Percentiles rank a stretch among this genome's conserved stretches.
These are phyloP conservation scores for Agonopterix alstromeriana DNA, from an alignment of 2,888 invertebrate species.

Conservation along the genomic window DNA sequence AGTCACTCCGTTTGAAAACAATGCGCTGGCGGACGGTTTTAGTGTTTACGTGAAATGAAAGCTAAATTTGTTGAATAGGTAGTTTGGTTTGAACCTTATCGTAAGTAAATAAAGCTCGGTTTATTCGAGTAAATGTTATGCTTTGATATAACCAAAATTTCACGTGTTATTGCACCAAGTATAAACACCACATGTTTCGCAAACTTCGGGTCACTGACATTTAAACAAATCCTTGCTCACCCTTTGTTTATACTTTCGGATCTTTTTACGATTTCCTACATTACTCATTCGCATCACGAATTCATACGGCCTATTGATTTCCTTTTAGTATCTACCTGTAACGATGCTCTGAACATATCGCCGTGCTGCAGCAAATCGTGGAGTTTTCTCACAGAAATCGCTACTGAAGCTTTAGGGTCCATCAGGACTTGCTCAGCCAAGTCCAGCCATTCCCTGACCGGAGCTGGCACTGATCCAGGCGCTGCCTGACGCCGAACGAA, in stretches of 20 bases:
- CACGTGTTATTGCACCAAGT: too few relatives aligned
- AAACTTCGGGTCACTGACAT: slow-evolving; percentile 25
- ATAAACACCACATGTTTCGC: slow-evolving; percentile 2
- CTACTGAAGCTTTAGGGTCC: slow-evolving; percentile 77
- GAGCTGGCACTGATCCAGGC: slow-evolving; percentile 54
- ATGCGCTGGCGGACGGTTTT: too few relatives aligned
- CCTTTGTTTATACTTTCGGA: neutral
- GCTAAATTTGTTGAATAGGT: too few relatives aligned
- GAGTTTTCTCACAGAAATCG: slow-evolving; percentile 75
- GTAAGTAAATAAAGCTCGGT: too few relatives aligned
- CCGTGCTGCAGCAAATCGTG: slow-evolving; percentile 79
- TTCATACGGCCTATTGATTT: slow-evolving; percentile 7
- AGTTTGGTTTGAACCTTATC: too few relatives aligned
- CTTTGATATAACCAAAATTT: too few relatives aligned
- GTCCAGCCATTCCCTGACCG: slow-evolving; percentile 71
- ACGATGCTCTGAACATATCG: slow-evolving; percentile 79
- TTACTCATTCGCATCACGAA: slow-evolving; percentile 3
- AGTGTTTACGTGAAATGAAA: too few relatives aligned
- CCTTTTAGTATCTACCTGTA: slow-evolving; percentile 72
- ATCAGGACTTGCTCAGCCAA: slow-evolving; percentile 80
- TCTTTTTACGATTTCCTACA: neutral
- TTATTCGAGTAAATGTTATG: too few relatives aligned
- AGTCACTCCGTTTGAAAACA: too few relatives aligned
- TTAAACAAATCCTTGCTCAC: neutral
- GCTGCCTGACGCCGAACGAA: slow-evolving; percentile 68